Conservation (phyloP, 2,888 invertebrate genomes). For the Cecidostiba fungosa region DNA sequence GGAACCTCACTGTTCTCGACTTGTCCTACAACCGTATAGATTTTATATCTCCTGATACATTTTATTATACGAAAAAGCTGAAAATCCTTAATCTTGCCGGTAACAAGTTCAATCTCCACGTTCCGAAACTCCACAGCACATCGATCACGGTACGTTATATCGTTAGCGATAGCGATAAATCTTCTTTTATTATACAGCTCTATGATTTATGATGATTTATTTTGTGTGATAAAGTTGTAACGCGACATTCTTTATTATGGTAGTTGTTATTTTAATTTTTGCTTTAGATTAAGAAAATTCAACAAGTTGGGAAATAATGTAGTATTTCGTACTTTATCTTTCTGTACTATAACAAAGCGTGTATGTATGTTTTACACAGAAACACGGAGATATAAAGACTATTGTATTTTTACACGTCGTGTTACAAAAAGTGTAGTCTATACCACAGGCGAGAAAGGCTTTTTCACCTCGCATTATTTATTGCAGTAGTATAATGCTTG, state of each 20-base stretch:
- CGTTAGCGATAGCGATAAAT: not conserved
- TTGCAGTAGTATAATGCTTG: too few relatives aligned
- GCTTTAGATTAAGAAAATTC: too few relatives aligned
- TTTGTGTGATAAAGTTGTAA: not conserved
- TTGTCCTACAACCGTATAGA: constrained; percentile 80
- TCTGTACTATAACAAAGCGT: too few relatives aligned
- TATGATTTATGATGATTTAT: not conserved
- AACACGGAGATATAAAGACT: too few relatives aligned
- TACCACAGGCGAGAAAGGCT: too few relatives aligned
- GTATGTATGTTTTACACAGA: too few relatives aligned
- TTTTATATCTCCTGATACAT: constrained; percentile 78
- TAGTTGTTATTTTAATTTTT: too few relatives aligned
- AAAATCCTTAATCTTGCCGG: constrained; percentile 73
- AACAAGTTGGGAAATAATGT: too few relatives aligned
- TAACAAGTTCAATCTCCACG: constrained; percentile 75
- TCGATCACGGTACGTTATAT: constrained; percentile 71
- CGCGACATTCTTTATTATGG: not conserved
- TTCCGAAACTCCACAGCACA: constrained; percentile 72
- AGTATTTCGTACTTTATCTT: too few relatives aligned
- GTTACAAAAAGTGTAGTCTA: too few relatives aligned
- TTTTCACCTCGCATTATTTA: too few relatives aligned
- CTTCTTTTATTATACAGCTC: not conserved
- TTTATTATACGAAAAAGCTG: constrained; percentile 74
- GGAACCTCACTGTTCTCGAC: constrained; percentile 80
- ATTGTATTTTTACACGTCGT: too few relatives aligned